Conservation (phyloP, 2,113 vertebrate genomes). For the Perognathus longimembris region DNA sequence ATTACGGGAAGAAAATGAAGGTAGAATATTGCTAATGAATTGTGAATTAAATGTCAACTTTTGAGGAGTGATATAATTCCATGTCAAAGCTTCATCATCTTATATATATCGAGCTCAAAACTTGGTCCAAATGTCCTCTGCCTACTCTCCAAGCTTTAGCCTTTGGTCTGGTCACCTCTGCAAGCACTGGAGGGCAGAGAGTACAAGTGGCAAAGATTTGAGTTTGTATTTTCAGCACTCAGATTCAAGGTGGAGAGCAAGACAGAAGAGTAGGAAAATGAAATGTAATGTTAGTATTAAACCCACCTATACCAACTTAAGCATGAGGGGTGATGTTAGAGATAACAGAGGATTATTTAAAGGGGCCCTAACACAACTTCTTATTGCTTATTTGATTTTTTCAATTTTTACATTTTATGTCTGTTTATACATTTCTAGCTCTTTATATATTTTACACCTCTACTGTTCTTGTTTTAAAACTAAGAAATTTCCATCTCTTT, state of each 20-base stretch:
- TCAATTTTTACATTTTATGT: not conserved
- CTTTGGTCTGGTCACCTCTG: fast-evolving
- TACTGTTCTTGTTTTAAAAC: not conserved
- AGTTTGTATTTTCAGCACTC: not conserved
- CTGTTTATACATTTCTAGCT: not conserved
- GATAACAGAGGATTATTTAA: not conserved
- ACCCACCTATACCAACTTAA: not conserved
- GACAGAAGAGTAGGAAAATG: not conserved
- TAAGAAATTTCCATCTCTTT: not conserved
- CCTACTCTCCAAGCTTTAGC: not conserved
- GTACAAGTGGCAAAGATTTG: not conserved
- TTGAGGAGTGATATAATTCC: conserved; percentile 25
- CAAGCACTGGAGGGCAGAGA: not conserved
- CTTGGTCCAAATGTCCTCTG: not conserved
- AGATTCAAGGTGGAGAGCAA: not conserved
- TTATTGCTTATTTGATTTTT: not conserved
- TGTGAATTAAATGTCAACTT: not conserved
- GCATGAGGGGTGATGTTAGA: not conserved
- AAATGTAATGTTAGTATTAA: too few species aligned
- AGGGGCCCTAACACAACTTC: not conserved
- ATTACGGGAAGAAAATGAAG: not conserved
- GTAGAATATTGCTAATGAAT: not conserved
- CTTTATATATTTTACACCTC: too few species aligned
- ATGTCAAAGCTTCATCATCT: not conserved
- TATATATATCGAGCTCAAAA: not conserved